Percentiles rank a stretch among this genome's conserved stretches.
Evolutionary conservation across 2,888 invertebrate genomes (phyloP).

Genomic region (Lithophane leautieri): DNA sequence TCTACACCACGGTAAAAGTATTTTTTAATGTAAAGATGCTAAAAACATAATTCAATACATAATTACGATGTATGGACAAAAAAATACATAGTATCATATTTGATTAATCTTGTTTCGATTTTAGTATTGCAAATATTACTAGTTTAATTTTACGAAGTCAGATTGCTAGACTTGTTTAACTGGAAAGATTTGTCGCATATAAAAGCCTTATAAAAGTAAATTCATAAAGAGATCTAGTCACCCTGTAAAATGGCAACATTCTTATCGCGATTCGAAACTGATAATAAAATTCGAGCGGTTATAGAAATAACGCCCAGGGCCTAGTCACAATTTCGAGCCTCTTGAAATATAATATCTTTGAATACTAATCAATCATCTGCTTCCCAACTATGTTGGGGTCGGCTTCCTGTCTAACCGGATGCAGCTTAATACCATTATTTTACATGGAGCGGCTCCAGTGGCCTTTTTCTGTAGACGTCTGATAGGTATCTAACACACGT

Average conservation of each 20-base stretch:
- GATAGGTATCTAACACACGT: no score
- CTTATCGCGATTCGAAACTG: background rate
- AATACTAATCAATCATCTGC: background rate
- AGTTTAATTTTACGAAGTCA: constrained; percentile 4
- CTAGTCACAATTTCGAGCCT: background rate
- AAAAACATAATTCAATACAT: background rate
- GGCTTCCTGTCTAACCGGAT: background rate
- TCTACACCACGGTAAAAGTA: background rate
- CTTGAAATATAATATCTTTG: background rate
- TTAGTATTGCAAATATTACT: constrained; percentile 1
- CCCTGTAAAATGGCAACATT: background rate
- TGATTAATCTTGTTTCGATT: background rate
- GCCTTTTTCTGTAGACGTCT: background rate
- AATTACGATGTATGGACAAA: background rate
- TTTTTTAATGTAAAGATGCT: background rate
- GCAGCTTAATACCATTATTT: background rate
- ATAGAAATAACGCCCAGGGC: background rate
- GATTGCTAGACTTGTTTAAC: background rate
- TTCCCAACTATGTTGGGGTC: background rate
- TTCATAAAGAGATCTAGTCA: constrained; percentile 1
- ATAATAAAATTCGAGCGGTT: background rate
- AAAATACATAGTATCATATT: background rate
- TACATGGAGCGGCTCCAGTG: background rate
- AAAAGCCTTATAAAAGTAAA: background rate
- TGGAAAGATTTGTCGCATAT: background rate